A percentile compares a stretch with the other conserved stretches of the same genome.
Conservation (phyloP, 2,888 invertebrate species). For the Hypsopygia costalis region DNA sequence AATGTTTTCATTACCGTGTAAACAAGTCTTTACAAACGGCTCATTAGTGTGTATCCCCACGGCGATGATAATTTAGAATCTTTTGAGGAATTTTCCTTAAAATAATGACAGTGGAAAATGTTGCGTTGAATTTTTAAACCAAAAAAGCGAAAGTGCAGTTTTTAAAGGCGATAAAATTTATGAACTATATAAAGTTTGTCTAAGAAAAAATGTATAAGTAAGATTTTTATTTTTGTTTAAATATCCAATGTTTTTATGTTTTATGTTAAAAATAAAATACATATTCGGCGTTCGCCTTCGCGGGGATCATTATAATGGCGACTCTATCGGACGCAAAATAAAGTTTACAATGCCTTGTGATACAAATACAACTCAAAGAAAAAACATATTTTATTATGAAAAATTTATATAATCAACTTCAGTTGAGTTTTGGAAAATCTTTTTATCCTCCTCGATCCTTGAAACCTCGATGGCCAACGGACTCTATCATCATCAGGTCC, state of each 20-base stretch:
- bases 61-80: background rate
- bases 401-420: constrained; percentile 26
- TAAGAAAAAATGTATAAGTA: too few species aligned
- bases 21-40: background rate
- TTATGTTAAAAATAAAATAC: constrained; percentile 77
- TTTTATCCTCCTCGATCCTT: too few species aligned
- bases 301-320: constrained; percentile 14
- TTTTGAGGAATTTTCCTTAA: constrained; percentile 3
- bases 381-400: constrained; percentile 5
- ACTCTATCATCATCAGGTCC: too few species aligned
- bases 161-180: too few species aligned
- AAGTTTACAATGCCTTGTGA: background rate
- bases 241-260: too few species aligned
- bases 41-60: constrained; percentile 1
- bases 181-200: too few species aligned
- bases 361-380: constrained; percentile 1
- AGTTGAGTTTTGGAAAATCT: too few species aligned
- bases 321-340: background rate
- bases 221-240: too few species aligned
- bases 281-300: constrained; percentile 36
- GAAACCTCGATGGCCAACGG: too few species aligned
- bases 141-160: too few species aligned
- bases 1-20: constrained; percentile 1
- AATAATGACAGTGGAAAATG: background rate
- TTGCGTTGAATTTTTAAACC: background rate